A percentile compares a stretch with the other conserved stretches of the same genome.
phyloP scores from a whole-genome alignment of 1,140 invertebrate genomes.

The Drosophila punjabiensis region DNA sequence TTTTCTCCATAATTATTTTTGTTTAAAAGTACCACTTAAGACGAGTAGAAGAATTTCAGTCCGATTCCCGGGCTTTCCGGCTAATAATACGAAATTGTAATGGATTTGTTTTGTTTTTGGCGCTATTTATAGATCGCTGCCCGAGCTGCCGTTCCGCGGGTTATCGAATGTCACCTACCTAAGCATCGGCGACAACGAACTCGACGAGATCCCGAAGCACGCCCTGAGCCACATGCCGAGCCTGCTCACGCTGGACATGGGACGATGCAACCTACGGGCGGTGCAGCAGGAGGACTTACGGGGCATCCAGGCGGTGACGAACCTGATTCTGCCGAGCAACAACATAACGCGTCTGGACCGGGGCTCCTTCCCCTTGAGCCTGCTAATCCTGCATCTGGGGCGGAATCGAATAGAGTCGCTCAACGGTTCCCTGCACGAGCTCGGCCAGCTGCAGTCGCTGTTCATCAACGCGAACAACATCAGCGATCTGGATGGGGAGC shows the following conservation, averaged over 20 bases:
- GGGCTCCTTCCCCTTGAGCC: slow-evolving; percentile 88
- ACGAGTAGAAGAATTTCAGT: not conserved
- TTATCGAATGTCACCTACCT: slow-evolving; percentile 89
- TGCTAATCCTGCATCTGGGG: slow-evolving; percentile 90
- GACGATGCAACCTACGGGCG: slow-evolving; percentile 89
- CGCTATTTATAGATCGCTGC: slow-evolving; percentile 87
- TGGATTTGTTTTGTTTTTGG: slow-evolving; percentile 45
- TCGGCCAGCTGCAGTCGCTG: slow-evolving; percentile 91
- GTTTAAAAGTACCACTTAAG: not conserved
- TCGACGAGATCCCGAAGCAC: slow-evolving; percentile 89
- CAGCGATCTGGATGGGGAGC: slow-evolving; percentile 90
- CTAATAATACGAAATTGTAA: slow-evolving; percentile 53
- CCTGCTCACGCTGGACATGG: slow-evolving; percentile 90
- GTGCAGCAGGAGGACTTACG: slow-evolving; percentile 88
- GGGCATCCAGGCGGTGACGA: slow-evolving; percentile 89
- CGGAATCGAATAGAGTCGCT: slow-evolving; percentile 90
- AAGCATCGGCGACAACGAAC: slow-evolving; percentile 90
- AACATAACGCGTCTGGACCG: slow-evolving; percentile 89
- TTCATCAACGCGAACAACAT: slow-evolving; percentile 92
- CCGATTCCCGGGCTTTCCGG: not conserved
- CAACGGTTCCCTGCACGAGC: slow-evolving; percentile 90
- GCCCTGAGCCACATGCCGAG: slow-evolving; percentile 90
- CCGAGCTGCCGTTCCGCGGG: slow-evolving; percentile 90
- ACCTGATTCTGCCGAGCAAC: slow-evolving; percentile 90
- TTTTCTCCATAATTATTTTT: not conserved